Conservation (phyloP, 2,888 invertebrate species). For the Shargacucullia verbasci region DNA sequence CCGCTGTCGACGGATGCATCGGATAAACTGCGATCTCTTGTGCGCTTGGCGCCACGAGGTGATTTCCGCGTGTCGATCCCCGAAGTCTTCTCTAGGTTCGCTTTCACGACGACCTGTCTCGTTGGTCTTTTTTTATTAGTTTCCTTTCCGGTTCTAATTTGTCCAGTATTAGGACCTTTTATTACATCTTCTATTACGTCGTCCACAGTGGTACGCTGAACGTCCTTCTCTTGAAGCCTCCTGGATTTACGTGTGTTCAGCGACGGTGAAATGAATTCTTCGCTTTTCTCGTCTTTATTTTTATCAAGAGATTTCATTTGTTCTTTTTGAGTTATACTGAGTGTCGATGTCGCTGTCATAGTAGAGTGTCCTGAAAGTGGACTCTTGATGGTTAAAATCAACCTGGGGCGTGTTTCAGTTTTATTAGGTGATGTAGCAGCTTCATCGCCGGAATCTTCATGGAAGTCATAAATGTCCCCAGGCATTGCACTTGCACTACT, state of each 20-base stretch:
- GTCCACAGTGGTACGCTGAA: constrained; percentile 93
- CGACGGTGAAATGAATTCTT: constrained; percentile 90
- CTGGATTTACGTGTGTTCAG: constrained; percentile 94
- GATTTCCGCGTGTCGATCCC: constrained; percentile 88
- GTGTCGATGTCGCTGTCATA: constrained; percentile 78
- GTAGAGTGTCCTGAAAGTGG: constrained; percentile 86
- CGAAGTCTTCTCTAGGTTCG: constrained; percentile 65
- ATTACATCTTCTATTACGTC: constrained; percentile 97
- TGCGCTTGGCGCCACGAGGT: constrained; percentile 90
- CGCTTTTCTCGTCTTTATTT: constrained; percentile 84
- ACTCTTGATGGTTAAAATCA: constrained; percentile 95
- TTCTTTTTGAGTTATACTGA: constrained; percentile 80
- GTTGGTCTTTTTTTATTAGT: constrained; percentile 87
- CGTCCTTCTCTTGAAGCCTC: constrained; percentile 93
- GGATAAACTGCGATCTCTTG: constrained; percentile 90
- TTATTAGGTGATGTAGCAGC: constrained; percentile 80
- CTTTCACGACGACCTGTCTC: constrained; percentile 84
- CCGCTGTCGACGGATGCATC: constrained; percentile 91
- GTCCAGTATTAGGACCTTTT: constrained; percentile 89
- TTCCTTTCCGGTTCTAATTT: constrained; percentile 69
- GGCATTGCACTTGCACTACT: constrained; percentile 89
- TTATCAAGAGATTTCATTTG: constrained; percentile 73
- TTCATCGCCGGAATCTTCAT: constrained; percentile 96
- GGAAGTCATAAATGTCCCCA: constrained; percentile 96
- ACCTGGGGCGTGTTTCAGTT: constrained; percentile 90